Conservation (phyloP, 2,113 vertebrate species). For the Coturnix japonica region DNA sequence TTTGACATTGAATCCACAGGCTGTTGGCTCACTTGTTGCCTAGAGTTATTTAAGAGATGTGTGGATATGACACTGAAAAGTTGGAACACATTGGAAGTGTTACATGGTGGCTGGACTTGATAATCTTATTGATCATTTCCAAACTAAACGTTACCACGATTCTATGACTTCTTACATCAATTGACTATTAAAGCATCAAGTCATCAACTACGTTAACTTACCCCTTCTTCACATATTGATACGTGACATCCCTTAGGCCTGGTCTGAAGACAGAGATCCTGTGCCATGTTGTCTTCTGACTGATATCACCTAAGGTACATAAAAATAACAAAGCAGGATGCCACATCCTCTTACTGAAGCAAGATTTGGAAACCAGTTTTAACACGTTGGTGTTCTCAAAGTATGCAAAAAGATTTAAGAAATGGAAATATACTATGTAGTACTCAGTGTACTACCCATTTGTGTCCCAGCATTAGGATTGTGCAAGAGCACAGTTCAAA, state of each 20-base stretch:
- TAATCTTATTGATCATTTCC: not conserved
- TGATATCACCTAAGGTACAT: slow-evolving; percentile 86
- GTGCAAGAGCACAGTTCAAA: not conserved
- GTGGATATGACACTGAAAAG: not conserved
- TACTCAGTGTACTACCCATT: not conserved
- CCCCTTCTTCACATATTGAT: slow-evolving; percentile 96
- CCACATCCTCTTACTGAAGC: not conserved
- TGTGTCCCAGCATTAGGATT: not conserved
- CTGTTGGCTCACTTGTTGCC: not conserved
- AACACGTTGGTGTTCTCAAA: not conserved
- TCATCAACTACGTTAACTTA: slow-evolving; percentile 62
- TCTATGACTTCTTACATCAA: not conserved
- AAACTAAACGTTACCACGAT: not conserved
- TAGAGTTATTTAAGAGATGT: not conserved
- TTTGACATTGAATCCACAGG: not conserved
- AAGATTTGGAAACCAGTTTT: not conserved
- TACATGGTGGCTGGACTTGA: not conserved
- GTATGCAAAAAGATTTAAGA: not conserved
- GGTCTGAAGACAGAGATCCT: slow-evolving; percentile 95
- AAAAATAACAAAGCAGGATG: not conserved
- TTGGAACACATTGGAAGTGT: not conserved
- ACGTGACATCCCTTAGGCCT: slow-evolving; percentile 92
- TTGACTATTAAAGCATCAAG: not conserved
- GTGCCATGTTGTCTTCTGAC: slow-evolving; percentile 97
- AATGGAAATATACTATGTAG: not conserved